phyloP scores from a whole-genome alignment of 1,140 invertebrate genomes.

The Cotesia chilonis region DNA sequence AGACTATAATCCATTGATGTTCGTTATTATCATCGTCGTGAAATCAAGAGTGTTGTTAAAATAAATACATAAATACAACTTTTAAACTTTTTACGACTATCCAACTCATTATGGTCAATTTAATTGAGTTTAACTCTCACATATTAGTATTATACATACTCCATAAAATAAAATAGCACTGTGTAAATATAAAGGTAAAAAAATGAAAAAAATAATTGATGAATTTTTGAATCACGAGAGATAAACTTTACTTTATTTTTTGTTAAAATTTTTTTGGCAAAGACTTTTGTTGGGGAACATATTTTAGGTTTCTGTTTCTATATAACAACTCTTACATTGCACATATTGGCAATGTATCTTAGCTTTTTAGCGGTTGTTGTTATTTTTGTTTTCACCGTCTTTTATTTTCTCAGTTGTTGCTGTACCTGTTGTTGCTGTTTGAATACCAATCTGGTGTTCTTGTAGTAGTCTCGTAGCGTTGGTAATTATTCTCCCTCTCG shows the following conservation, averaged over 20 bases:
- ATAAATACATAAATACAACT: neutral
- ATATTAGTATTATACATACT: too few relatives aligned
- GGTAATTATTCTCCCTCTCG: conserved; percentile 56
- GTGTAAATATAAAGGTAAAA: too few relatives aligned
- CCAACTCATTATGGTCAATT: conserved; percentile 2
- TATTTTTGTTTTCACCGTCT: neutral
- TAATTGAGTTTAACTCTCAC: neutral
- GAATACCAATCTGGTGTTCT: conserved; percentile 47
- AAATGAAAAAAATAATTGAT: too few relatives aligned
- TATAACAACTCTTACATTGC: conserved; percentile 2
- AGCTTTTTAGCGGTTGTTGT: neutral
- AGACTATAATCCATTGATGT: too few relatives aligned
- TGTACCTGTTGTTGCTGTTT: conserved; percentile 43
- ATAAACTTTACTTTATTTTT: neutral
- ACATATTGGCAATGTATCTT: conserved; percentile 5
- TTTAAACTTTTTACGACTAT: conserved; percentile 2
- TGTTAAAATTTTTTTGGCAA: neutral
- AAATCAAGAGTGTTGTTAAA: too few relatives aligned
- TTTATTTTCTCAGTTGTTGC: conserved; percentile 21
- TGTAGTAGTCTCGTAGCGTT: conserved; percentile 53
- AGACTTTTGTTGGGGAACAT: neutral
- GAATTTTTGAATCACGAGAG: neutral
- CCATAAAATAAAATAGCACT: too few relatives aligned
- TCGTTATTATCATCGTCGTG: too few relatives aligned
- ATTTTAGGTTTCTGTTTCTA: neutral